These are phyloP conservation scores for Papilio aristodemus DNA, from an alignment of 1,140 invertebrate species.

Conservation along the genomic window DNA sequence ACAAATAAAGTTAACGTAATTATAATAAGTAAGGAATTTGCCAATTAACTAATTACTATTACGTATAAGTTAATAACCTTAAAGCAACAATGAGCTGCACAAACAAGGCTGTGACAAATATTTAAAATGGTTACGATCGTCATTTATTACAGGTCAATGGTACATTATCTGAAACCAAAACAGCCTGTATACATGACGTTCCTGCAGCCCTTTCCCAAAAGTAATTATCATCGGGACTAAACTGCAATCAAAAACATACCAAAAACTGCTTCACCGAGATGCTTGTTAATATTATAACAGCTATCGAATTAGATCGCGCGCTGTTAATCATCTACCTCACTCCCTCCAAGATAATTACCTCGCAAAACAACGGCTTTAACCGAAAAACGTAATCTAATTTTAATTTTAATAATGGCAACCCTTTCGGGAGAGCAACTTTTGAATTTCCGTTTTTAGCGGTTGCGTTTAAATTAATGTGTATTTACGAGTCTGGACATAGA, in stretches of 20 bases:
- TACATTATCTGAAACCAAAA: slow-evolving; percentile 21
- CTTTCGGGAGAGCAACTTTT: slow-evolving; percentile 62
- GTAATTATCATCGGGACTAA: slow-evolving; percentile 76
- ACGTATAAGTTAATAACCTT: too few species aligned
- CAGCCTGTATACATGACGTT: slow-evolving; percentile 47
- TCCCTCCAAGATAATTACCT: slow-evolving; percentile 68
- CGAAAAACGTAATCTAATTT: slow-evolving; percentile 76
- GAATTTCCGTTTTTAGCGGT: slow-evolving; percentile 60
- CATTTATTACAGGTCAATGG: neutral
- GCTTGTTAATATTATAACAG: slow-evolving; percentile 72
- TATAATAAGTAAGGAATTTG: too few species aligned
- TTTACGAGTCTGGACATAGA: slow-evolving; percentile 36
- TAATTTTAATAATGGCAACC: slow-evolving; percentile 74
- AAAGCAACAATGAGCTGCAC: too few species aligned
- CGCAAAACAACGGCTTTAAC: slow-evolving; percentile 67
- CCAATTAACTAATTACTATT: too few species aligned
- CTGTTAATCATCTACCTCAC: slow-evolving; percentile 66
- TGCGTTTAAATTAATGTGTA: slow-evolving; percentile 50
- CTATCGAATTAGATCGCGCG: slow-evolving; percentile 71
- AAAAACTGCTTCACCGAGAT: slow-evolving; percentile 73
- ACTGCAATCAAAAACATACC: slow-evolving; percentile 77
- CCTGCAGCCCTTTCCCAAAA: slow-evolving; percentile 71
- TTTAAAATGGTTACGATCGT: neutral
- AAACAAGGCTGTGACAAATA: neutral
- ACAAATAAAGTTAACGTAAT: too few species aligned